Conservation (phyloP, 2,797 vertebrate species). For the Characodon lateralis region DNA sequence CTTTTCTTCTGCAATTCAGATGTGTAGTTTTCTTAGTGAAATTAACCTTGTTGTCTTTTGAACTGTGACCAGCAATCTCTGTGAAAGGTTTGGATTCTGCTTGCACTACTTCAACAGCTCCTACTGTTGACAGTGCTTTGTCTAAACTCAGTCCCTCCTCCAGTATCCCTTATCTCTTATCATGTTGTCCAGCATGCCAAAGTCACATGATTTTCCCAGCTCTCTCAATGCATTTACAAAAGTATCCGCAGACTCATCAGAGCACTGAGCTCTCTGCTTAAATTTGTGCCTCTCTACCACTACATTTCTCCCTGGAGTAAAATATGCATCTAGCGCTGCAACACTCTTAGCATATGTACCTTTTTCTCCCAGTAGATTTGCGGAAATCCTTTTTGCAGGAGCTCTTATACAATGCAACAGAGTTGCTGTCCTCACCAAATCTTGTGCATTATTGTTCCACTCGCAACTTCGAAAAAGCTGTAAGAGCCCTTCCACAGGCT, state of each 20-base stretch:
- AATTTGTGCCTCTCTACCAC: neutral
- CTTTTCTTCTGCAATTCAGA: fast-evolving
- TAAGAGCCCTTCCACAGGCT: constrained; percentile 1
- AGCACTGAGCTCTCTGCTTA: neutral
- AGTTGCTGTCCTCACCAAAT: neutral
- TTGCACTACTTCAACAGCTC: neutral
- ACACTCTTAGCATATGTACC: neutral
- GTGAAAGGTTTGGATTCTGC: neutral
- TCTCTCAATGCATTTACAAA: constrained; percentile 3
- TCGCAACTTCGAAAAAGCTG: neutral
- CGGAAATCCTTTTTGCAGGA: neutral
- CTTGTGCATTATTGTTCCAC: neutral
- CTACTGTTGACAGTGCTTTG: neutral
- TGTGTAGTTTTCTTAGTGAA: neutral
- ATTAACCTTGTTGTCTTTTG: neutral
- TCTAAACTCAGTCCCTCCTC: neutral
- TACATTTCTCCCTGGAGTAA: neutral
- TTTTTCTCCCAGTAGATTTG: neutral
- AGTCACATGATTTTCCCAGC: neutral
- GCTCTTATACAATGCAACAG: neutral
- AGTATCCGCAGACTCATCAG: neutral
- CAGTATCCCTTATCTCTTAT: neutral
- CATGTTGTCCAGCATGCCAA: neutral
- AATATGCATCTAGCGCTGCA: neutral
- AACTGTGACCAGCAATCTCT: neutral